Base-by-base conservation (phyloP, 1,140 invertebrate genomes). In the Cydia strobilella region DNA sequence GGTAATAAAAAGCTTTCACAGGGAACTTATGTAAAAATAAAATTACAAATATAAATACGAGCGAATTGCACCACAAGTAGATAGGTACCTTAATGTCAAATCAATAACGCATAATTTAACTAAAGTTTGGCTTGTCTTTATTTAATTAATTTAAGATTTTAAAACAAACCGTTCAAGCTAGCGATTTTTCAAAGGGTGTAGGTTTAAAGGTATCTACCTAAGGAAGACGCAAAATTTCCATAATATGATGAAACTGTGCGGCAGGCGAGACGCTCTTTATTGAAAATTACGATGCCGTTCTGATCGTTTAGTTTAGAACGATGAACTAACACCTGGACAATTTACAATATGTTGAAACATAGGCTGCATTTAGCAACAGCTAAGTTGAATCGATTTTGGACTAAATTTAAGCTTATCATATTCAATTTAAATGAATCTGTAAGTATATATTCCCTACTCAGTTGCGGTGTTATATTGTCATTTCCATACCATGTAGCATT, bases 231-330 rank as follows among this genome's bases (percentile, higher is more conserved):
- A 10, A 65, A 42, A 69, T 69, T 69, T 69, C 65, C 65, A 69
- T 69, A 69, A 42, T 69, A 69, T 69, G 27, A 69, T 69, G 31
- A 69, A 69, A 69, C 65, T 18, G 54, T 59, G 31, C 65, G 31
- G 31, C 65, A 10, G 65, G 31, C 65, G n/a, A n/a, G n/a, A n/a
- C n/a, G 5, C 27, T 31, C n/a, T 69, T 69, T 69, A 69, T 69
- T 69, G 65, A 69, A 35, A 69, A 39, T 69, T 69, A 69, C 35
- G 65, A 69, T 35, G 12, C 65, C 31, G 4, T 23, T 10, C 54
- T 12, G n/a, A 42, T 3, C 65, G 4, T 42, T 69, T 18, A 35
- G 65, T 9, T n/a, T n/a, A n/a, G n/a, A n/a, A 69, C 65, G 65
- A 7, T 10, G 31, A 35, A 1, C 27, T 9, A 18, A 6, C 65